These are phyloP conservation scores for Patella ulyssiponensis DNA, from an alignment of 2,888 invertebrate species.

Conservation along the genomic window DNA sequence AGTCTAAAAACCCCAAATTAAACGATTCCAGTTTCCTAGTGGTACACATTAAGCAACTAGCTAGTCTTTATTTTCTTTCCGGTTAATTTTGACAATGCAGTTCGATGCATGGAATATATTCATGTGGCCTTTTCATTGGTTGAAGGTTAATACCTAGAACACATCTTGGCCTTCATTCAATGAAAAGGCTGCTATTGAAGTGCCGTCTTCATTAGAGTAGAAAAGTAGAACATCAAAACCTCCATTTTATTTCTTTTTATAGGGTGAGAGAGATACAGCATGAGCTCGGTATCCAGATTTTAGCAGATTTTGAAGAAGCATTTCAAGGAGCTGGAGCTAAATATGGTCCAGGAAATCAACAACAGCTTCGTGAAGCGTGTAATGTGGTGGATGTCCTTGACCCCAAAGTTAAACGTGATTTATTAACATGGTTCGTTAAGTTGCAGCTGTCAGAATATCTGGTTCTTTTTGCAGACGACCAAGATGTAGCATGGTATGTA, in stretches of 20 bases:
- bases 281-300: conserved; percentile 89
- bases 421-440: conserved; percentile 91
- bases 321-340: conserved; percentile 77
- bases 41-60: conserved; percentile 88
- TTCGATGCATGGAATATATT: too few relatives aligned
- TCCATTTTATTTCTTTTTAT: conserved; percentile 27
- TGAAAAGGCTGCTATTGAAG: too few relatives aligned
- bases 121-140: too few relatives aligned
- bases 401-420: conserved; percentile 85
- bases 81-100: too few relatives aligned
- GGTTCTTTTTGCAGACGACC: conserved; percentile 93
- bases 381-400: conserved; percentile 89
- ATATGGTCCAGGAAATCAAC: conserved; percentile 71
- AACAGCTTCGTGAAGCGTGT: conserved; percentile 80
- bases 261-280: conserved; percentile 82
- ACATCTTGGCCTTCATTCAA: too few relatives aligned
- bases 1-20: too few relatives aligned
- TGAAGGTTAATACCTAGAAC: too few relatives aligned
- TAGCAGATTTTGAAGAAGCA: conserved; percentile 87
- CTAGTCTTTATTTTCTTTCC: conserved; percentile 65
- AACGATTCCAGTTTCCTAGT: too few relatives aligned
- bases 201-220: too few relatives aligned
- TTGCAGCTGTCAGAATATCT: conserved; percentile 92
- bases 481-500: conserved; percentile 78
- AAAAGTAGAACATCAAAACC: too few relatives aligned